phyloP scores from a whole-genome alignment of 2,113 vertebrate genomes.

The Genyomyrus donnyi region DNA sequence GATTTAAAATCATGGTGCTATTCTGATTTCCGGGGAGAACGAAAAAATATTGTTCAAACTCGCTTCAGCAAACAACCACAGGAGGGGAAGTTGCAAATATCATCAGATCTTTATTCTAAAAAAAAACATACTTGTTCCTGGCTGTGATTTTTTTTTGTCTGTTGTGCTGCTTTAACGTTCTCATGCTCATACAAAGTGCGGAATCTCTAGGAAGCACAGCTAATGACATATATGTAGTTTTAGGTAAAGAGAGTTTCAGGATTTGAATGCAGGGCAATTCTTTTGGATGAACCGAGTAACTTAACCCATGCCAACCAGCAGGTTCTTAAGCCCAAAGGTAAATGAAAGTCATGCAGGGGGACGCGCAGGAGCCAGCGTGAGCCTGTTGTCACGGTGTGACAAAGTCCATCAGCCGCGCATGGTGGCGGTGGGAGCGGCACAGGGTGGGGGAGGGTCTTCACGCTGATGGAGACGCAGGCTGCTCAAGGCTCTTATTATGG shows the following conservation, averaged over 20 bases:
- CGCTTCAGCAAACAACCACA: not conserved
- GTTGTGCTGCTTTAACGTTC: not conserved
- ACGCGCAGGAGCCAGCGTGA: not conserved
- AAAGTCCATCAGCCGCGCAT: not conserved
- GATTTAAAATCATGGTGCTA: not conserved
- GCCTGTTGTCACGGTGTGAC: not conserved
- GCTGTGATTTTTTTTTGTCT: not conserved
- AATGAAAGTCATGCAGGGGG: not conserved
- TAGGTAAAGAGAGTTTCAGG: not conserved
- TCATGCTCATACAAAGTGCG: not conserved
- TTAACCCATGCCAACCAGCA: not conserved
- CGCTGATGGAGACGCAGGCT: not conserved
- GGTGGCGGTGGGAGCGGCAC: not conserved
- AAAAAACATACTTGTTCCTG: not conserved
- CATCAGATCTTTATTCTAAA: not conserved
- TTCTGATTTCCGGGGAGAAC: not conserved
- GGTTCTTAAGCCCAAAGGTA: not conserved
- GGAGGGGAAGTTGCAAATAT: not conserved
- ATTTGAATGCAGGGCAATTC: not conserved
- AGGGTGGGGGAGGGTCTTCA: not conserved
- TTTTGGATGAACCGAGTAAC: not conserved
- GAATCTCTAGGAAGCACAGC: not conserved
- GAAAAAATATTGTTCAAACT: not conserved
- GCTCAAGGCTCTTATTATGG: not conserved
- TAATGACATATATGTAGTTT: not conserved